A percentile compares a stretch with the other conserved stretches of the same genome.
These are phyloP conservation scores for Hydrotaea diabolus DNA, from an alignment of 2,888 invertebrate genomes.

Conservation along the genomic window DNA sequence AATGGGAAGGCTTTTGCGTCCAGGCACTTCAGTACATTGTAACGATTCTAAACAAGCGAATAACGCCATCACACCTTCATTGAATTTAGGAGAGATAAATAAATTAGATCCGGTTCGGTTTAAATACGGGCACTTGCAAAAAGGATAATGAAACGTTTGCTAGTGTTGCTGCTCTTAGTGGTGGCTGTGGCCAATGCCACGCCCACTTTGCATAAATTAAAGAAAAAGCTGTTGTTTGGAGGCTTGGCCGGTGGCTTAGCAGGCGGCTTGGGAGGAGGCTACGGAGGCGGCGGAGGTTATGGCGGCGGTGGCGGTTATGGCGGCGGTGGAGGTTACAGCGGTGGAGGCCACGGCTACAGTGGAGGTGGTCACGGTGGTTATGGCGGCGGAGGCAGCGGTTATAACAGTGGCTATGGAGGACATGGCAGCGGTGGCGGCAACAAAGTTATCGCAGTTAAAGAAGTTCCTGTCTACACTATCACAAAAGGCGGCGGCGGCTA, in stretches of 20 bases:
- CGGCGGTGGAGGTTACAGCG: constrained; percentile 45
- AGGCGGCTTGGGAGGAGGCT: constrained; percentile 53
- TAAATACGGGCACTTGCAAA: background rate
- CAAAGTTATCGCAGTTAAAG: constrained; percentile 59
- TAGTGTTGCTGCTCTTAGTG: constrained; percentile 40
- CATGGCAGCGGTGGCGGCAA: constrained; percentile 53
- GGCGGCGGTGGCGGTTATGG: constrained; percentile 48
- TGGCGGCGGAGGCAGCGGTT: constrained; percentile 38
- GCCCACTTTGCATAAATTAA: constrained; percentile 66
- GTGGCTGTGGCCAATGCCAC: constrained; percentile 55
- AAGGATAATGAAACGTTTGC: constrained; percentile 51
- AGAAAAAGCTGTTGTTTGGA: constrained; percentile 55
- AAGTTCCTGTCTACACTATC: constrained; percentile 46
- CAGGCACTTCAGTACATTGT: constrained; percentile 60
- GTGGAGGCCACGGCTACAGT: constrained; percentile 41
- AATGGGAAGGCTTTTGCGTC: constrained; percentile 58
- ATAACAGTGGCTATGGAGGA: constrained; percentile 37
- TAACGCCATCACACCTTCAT: constrained; percentile 2
- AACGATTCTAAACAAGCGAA: constrained; percentile 58
- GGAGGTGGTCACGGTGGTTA: constrained; percentile 42
- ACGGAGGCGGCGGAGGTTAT: constrained; percentile 36
- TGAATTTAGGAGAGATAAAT: background rate
- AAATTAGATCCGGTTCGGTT: constrained; percentile 46
- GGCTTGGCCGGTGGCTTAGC: constrained; percentile 62
- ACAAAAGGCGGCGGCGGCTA: constrained; percentile 46